Base-by-base conservation (phyloP, 2,888 invertebrate genomes). In the Xestia c-nigrum region DNA sequence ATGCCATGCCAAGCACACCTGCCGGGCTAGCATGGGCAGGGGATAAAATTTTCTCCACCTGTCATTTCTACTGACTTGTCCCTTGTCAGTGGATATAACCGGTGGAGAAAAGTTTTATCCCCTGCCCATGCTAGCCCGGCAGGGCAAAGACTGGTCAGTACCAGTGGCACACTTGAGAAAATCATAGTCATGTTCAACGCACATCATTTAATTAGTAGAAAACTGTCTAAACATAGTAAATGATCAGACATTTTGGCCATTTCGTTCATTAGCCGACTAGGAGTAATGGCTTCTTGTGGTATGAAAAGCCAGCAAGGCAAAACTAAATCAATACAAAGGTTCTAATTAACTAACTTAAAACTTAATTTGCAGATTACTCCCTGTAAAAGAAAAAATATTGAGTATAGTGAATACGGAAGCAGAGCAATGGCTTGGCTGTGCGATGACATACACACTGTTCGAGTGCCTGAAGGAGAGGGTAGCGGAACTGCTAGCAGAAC, bases 371-470 rank as follows among this genome's bases (percentile, higher is more conserved):
- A 98, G 98, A 93, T 91, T 98, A 81, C 96, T 97, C 57, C 91
- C 97, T 3, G 97, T 98, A 0, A 99, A 99, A 94, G 95, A 97
- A 67, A 98, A 97, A 91, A 97, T 99, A 80, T 90, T 97, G 19
- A 92, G 96, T 14, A 96, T 97, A 72, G 94, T 98, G 0, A 95
- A 96, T 21, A 95, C 97, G 19, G 98, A 99, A 94, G 98, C 98
- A 0, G 98, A 98, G 61, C 98, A 98, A 89, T 98, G 98, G 97
- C 90, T 99, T 24, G 99, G 99, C 1, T 98, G 98, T 95, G 99
- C 99, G 5, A 99, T 99, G 99, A 99, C 99, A 0, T 99, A 99
- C 92, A 98, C 99, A 0, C 94, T 99, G 72, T 99, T 99, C 93
- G 99, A 99, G 95, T 98, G 98, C 93, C 97, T 99, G 24, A 99